These are phyloP conservation scores for Oscheius myriophilus DNA, from an alignment of 2,888 invertebrate genomes.

Conservation along the genomic window DNA sequence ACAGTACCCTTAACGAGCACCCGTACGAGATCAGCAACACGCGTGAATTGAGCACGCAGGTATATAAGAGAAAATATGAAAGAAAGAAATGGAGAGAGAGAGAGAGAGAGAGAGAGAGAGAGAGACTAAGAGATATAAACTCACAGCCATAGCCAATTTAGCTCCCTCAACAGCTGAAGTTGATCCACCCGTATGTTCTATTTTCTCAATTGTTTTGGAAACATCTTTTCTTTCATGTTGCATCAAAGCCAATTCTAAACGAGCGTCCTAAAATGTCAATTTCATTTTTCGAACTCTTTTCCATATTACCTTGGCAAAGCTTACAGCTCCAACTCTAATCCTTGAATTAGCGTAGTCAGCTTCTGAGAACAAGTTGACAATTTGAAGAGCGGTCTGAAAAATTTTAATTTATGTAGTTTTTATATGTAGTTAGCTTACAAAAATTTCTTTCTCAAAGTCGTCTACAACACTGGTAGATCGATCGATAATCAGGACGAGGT, in stretches of 20 bases:
- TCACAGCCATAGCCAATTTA: constrained; percentile 31
- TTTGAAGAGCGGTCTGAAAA: constrained; percentile 27
- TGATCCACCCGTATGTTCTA: constrained; percentile 51
- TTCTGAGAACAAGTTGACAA: constrained; percentile 21
- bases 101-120: too few relatives aligned
- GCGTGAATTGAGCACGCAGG: too few relatives aligned
- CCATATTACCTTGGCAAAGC: constrained; percentile 30
- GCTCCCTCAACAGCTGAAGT: constrained; percentile 45
- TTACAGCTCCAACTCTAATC: constrained; percentile 34
- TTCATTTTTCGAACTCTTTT: neutral
- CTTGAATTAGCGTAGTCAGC: constrained; percentile 13
- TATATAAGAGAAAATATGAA: too few relatives aligned
- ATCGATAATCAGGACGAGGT: constrained; percentile 55
- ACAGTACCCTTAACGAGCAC: too few relatives aligned
- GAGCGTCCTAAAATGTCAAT: constrained; percentile 30
- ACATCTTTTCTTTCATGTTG: constrained; percentile 34
- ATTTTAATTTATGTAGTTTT: neutral
- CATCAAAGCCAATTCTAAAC: constrained; percentile 25
- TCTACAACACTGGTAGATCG: constrained; percentile 39
- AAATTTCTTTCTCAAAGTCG: constrained; percentile 36
- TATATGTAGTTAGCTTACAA: neutral
- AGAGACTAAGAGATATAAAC: neutral
- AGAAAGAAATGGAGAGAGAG: too few relatives aligned
- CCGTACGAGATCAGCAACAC: too few relatives aligned
- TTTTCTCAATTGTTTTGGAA: constrained; percentile 32